These are phyloP conservation scores for Piscicola geometra DNA, from an alignment of 2,888 invertebrate genomes.

Conservation along the genomic window DNA sequence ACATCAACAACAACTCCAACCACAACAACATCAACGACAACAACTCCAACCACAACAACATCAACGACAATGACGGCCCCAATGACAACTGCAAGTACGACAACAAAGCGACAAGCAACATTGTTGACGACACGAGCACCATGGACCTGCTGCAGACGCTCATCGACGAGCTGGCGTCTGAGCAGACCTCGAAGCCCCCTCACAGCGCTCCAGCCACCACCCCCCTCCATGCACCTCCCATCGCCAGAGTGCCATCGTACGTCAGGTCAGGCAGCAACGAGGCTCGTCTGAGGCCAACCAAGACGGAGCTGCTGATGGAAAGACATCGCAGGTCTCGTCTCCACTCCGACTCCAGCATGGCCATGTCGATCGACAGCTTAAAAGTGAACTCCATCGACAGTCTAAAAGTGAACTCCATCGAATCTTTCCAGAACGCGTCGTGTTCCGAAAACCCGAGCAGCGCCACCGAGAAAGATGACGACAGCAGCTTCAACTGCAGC, in stretches of 20 bases:
- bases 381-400: conserved; percentile 22
- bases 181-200: conserved; percentile 21
- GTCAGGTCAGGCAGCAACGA: conserved; percentile 1
- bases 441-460: too few relatives aligned
- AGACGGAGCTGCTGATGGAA: conserved; percentile 34
- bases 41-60: neutral
- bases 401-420: neutral
- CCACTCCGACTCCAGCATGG: conserved; percentile 29
- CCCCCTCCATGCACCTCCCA: neutral
- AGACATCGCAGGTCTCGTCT: conserved; percentile 28
- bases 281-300: conserved; percentile 12
- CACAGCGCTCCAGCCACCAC: conserved; percentile 12
- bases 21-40: neutral
- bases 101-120: conserved; percentile 15
- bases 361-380: conserved; percentile 33
- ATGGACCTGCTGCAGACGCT: neutral
- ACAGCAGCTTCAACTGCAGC: too few relatives aligned
- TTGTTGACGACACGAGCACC: conserved; percentile 5
- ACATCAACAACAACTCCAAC: conserved; percentile 9
- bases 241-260: neutral
- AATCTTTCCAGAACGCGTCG: neutral
- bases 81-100: neutral
- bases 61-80: neutral
- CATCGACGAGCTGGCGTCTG: neutral
- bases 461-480: too few relatives aligned